A percentile compares a stretch with the other conserved stretches of the same genome.
Evolutionary conservation across 2,888 invertebrate species (phyloP).

Genomic region (Odontomyia ornata): DNA sequence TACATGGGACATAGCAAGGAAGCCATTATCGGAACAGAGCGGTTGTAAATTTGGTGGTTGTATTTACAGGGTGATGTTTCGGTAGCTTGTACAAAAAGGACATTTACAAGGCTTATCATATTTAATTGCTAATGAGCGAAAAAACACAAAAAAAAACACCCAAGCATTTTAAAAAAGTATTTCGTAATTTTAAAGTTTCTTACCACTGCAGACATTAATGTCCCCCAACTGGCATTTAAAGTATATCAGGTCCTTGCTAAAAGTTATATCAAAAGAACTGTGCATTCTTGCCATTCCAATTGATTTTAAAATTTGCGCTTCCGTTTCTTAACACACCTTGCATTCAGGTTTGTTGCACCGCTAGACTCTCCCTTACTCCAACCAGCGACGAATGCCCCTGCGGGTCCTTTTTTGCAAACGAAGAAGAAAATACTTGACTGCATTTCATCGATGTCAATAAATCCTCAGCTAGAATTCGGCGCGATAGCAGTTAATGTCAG

Average conservation of each 20-base stretch:
- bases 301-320: no score
- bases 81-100: constrained; percentile 43
- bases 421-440: constrained; percentile 50
- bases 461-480: constrained; percentile 57
- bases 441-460: constrained; percentile 62
- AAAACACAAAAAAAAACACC: no score
- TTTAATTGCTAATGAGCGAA: no score
- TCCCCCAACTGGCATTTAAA: no score
- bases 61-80: constrained; percentile 52
- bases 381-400: background rate
- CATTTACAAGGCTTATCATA: no score
- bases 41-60: constrained; percentile 46
- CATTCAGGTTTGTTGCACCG: background rate
- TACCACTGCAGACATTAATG: no score
- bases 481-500: constrained; percentile 66
- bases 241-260: no score
- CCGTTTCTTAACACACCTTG: background rate
- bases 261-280: no score
- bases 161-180: no score
- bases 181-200: no score
- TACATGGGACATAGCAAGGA: constrained; percentile 29
- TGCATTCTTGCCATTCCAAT: no score
- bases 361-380: background rate
- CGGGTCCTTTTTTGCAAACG: constrained; percentile 20
- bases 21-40: constrained; percentile 24